phyloP scores from a whole-genome alignment of 1,140 invertebrate species.

The Euura saliciscinereae region DNA sequence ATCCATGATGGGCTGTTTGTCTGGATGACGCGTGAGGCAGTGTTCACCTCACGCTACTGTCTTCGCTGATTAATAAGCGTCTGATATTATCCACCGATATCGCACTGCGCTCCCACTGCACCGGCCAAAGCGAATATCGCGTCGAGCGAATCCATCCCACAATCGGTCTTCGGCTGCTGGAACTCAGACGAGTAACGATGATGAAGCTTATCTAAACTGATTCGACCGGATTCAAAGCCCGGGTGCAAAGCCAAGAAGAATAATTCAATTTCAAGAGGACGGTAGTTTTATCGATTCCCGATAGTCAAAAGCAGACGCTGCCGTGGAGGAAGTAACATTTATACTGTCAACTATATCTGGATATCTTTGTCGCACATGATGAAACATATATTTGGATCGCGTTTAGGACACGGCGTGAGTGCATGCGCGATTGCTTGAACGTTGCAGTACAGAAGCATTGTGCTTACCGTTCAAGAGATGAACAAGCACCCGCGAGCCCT shows the following conservation, averaged over 20 bases:
- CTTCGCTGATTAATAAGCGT: conserved; percentile 51
- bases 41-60: conserved; percentile 27
- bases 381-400: conserved; percentile 57
- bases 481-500: not conserved
- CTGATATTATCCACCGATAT: conserved; percentile 47
- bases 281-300: not conserved
- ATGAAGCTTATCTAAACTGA: too few species aligned
- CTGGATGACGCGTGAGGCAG: conserved; percentile 50
- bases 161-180: conserved; percentile 17
- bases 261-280: too few species aligned
- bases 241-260: too few species aligned
- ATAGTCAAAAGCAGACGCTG: conserved; percentile 32
- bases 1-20: conserved; percentile 38
- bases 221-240: not conserved
- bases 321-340: conserved; percentile 25
- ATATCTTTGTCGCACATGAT: conserved; percentile 57
- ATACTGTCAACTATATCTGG: conserved; percentile 41
- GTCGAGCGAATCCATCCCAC: too few species aligned
- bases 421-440: not conserved
- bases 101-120: conserved; percentile 27
- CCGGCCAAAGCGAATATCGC: not conserved
- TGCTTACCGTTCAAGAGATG: not conserved
- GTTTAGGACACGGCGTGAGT: not conserved
- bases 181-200: too few species aligned
- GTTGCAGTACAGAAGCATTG: not conserved